phyloP scores from a whole-genome alignment of 2,888 invertebrate genomes.

The Eumerus sabulonum region DNA sequence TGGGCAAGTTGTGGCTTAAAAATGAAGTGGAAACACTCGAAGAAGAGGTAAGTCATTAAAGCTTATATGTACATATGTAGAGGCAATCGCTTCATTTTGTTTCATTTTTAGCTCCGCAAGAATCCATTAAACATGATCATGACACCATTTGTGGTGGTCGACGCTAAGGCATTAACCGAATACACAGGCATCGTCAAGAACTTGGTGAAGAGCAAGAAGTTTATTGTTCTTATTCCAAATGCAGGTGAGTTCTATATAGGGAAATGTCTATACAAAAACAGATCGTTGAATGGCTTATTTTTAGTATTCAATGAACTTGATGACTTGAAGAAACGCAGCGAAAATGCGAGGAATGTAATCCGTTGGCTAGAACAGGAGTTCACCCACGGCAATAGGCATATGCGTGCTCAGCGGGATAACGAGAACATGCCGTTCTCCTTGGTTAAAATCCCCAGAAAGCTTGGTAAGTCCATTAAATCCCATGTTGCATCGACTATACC shows the following conservation, averaged over 20 bases:
- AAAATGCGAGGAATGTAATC: conserved; percentile 92
- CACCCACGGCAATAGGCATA: conserved; percentile 90
- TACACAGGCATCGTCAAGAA: conserved; percentile 89
- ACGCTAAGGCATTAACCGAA: conserved; percentile 88
- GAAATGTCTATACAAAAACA: no score
- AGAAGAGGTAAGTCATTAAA: conserved; percentile 81
- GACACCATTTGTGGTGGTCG: conserved; percentile 93
- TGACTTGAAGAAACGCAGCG: conserved; percentile 90
- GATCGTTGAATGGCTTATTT: conserved; percentile 72
- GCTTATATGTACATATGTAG: no score
- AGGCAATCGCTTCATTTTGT: not conserved
- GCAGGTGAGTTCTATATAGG: conserved; percentile 83
- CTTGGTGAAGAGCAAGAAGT: conserved; percentile 89
- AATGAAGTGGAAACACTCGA: conserved; percentile 93
- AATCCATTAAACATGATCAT: conserved; percentile 79
- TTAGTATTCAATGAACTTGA: conserved; percentile 93
- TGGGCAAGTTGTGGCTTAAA: conserved; percentile 93
- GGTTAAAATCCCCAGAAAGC: conserved; percentile 88
- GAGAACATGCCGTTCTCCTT: conserved; percentile 87
- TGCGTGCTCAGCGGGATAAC: conserved; percentile 91
- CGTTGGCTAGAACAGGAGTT: conserved; percentile 95
- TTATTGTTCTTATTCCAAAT: conserved; percentile 92
- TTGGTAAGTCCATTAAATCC: conserved; percentile 81
- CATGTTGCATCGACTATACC: no score
- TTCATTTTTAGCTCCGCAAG: conserved; percentile 72